Conservation (phyloP, 2,797 vertebrate genomes). For the Eospalax fontanierii region DNA sequence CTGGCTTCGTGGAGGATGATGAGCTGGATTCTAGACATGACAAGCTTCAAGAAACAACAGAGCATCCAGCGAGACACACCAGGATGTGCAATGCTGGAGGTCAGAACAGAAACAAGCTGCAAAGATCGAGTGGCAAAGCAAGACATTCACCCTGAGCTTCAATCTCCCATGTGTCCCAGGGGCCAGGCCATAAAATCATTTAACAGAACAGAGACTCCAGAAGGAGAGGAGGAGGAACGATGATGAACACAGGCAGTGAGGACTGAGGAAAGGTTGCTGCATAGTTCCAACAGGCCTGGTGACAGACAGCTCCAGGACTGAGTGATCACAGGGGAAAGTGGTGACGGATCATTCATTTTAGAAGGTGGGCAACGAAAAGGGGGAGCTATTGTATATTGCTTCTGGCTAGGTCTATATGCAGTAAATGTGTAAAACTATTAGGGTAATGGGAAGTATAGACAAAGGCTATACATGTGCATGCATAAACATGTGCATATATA, state of each 20-base stretch:
- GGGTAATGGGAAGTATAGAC: conserved; percentile 10
- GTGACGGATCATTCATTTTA: conserved; percentile 14
- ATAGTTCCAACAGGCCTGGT: neutral
- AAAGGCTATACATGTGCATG: neutral
- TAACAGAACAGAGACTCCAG: conserved; percentile 8
- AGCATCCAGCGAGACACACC: neutral
- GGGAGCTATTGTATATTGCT: neutral
- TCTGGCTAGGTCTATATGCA: neutral
- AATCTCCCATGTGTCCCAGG: neutral
- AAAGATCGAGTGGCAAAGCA: conserved; percentile 28
- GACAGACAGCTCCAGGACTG: neutral
- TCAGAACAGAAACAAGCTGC: neutral
- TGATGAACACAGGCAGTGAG: neutral
- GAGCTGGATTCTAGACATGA: conserved; percentile 30
- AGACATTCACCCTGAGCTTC: neutral
- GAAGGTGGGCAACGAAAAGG: neutral
- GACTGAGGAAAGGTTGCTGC: neutral
- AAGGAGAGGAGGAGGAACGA: neutral
- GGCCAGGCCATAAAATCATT: neutral
- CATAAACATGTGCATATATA: neutral
- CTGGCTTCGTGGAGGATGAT: conserved; percentile 21
- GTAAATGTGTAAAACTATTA: neutral
- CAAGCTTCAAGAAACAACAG: conserved; percentile 23
- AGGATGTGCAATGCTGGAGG: neutral
- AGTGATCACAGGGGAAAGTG: neutral